Conservation (phyloP, 2,888 invertebrate species). For the Drosophila diplacantha region DNA sequence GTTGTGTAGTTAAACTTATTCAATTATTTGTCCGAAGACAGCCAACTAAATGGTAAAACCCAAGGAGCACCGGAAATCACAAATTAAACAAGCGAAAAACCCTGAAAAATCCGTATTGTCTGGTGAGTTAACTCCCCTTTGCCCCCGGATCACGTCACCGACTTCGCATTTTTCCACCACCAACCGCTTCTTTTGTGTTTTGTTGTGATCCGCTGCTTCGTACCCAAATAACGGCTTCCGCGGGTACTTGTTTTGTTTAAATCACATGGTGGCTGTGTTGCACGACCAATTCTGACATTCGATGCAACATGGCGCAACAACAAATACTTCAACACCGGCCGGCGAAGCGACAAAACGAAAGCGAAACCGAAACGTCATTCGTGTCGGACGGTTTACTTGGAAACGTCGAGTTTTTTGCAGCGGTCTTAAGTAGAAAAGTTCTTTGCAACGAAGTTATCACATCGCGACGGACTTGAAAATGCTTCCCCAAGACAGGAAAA, state of each 20-base stretch:
- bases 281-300: constrained; percentile 15
- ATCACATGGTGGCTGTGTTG: constrained; percentile 1
- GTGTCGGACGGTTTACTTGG: constrained; percentile 38
- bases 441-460: constrained; percentile 8
- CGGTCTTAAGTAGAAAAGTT: constrained; percentile 8
- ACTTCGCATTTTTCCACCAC: background rate
- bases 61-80: constrained; percentile 1
- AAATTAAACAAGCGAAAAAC: constrained; percentile 7
- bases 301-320: constrained; percentile 13
- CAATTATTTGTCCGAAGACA: constrained; percentile 1
- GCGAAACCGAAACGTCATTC: constrained; percentile 31
- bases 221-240: constrained; percentile 10
- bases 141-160: too few species aligned
- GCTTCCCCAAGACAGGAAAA: constrained; percentile 58
- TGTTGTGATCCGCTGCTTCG: constrained; percentile 37
- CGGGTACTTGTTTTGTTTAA: constrained; percentile 7
- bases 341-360: constrained; percentile 20
- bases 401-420: constrained; percentile 17
- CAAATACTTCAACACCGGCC: constrained; percentile 20
- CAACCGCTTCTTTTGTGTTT: constrained; percentile 3
- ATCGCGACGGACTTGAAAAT: constrained; percentile 28
- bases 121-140: constrained; percentile 19
- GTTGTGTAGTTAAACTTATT: constrained; percentile 7
- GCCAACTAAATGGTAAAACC: constrained; percentile 30
- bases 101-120: constrained; percentile 1